Percentiles rank a stretch among this genome's conserved stretches.
Evolutionary conservation across 2,888 invertebrate genomes (phyloP).

Genomic region (Julus scandinavius): DNA sequence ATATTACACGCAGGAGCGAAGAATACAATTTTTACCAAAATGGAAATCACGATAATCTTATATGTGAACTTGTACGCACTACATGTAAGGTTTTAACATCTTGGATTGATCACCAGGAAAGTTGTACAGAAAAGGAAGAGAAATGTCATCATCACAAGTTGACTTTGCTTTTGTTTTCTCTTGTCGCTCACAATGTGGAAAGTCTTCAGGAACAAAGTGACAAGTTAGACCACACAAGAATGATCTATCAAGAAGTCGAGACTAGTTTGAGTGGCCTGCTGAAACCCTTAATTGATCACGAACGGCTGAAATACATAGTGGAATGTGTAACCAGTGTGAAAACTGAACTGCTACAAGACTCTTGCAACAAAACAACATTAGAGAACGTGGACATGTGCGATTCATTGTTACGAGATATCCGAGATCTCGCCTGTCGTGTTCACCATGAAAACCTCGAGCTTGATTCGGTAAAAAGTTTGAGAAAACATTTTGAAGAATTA

Average conservation of each 20-base stretch:
- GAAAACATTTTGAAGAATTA: not conserved
- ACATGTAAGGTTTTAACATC: not conserved
- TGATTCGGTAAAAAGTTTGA: not conserved
- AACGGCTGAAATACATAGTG: not conserved
- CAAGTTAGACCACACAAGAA: not conserved
- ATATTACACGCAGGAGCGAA: not conserved
- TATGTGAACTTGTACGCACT: not conserved
- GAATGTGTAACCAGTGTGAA: not conserved
- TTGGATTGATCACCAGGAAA: not conserved
- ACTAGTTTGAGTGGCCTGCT: not conserved
- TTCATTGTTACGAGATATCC: not conserved
- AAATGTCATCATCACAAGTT: not conserved
- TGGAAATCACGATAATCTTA: not conserved
- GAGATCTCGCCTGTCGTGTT: not conserved
- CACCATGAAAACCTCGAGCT: not conserved
- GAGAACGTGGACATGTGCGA: not conserved
- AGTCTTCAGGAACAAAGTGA: not conserved
- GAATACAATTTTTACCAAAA: not conserved
- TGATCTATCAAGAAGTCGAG: not conserved
- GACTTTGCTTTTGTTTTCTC: constrained; percentile 17
- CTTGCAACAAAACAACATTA: not conserved
- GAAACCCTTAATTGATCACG: too few species aligned
- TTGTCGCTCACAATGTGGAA: not conserved
- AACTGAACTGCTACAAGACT: not conserved
- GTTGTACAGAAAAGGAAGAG: not conserved